Conservation (phyloP, 2,888 invertebrate genomes). For the Oconnorella tubifera region DNA sequence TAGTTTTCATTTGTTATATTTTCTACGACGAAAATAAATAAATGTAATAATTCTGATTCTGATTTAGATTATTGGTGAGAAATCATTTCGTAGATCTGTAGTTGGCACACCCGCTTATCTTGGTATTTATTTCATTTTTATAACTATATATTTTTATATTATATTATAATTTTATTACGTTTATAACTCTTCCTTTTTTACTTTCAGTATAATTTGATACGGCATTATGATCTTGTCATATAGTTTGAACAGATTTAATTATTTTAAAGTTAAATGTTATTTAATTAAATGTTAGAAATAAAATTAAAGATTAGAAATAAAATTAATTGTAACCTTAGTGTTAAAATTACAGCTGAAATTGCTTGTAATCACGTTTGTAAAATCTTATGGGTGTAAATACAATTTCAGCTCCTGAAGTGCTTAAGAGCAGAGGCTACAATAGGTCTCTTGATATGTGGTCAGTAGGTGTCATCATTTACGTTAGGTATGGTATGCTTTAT, state of each 20-base stretch:
- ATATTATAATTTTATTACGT: neutral
- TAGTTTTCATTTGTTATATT: too few relatives aligned
- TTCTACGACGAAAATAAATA: too few relatives aligned
- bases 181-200: neutral
- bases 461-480: constrained; percentile 97
- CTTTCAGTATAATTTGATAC: too few relatives aligned
- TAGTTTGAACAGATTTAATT: too few relatives aligned
- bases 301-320: neutral
- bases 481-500: constrained; percentile 58
- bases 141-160: neutral
- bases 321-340: too few relatives aligned
- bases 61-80: constrained; percentile 92
- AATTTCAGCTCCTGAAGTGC: constrained; percentile 95
- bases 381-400: too few relatives aligned
- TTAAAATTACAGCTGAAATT: too few relatives aligned
- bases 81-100: constrained; percentile 92
- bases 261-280: neutral
- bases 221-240: too few relatives aligned
- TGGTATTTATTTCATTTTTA: too few relatives aligned
- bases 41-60: too few relatives aligned
- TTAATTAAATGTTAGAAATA: neutral
- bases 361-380: too few relatives aligned
- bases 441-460: constrained; percentile 99
- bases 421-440: constrained; percentile 98
- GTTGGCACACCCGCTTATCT: constrained; percentile 99